Evolutionary conservation across 2,888 invertebrate species (phyloP).

Genomic region (Chymomyza amoena): DNA sequence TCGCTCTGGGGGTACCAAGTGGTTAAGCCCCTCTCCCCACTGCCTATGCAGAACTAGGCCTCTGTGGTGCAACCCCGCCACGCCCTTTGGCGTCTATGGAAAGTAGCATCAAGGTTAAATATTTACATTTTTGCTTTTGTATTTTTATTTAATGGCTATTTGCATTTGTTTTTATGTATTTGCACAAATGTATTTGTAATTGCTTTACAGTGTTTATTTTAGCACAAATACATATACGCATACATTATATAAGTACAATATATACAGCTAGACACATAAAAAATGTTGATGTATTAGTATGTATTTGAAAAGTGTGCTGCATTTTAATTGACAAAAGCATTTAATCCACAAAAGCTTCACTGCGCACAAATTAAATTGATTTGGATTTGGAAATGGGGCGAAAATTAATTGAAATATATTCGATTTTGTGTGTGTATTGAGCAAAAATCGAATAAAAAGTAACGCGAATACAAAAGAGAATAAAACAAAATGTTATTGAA

Average conservation of each 20-base stretch:
- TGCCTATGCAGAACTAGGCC: neutral
- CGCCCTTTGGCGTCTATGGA: constrained; percentile 25
- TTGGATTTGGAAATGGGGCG: constrained; percentile 32
- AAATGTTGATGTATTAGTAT: neutral
- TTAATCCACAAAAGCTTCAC: constrained; percentile 24
- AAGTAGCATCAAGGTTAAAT: constrained; percentile 69
- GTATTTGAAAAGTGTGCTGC: constrained; percentile 7
- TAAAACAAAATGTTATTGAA: neutral
- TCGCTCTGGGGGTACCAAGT: neutral
- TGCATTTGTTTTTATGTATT: constrained; percentile 15
- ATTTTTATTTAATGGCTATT: neutral
- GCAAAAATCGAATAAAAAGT: neutral
- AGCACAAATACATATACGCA: neutral
- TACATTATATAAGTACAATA: no score
- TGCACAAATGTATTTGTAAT: constrained; percentile 24
- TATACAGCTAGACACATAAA: no score
- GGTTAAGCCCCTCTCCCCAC: neutral
- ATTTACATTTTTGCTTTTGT: constrained; percentile 45
- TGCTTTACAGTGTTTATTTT: constrained; percentile 30
- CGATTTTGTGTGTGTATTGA: neutral
- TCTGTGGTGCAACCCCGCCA: constrained; percentile 2
- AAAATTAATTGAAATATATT: constrained; percentile 47
- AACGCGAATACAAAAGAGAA: neutral
- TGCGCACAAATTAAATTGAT: constrained; percentile 51
- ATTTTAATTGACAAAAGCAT: constrained; percentile 28